Evolutionary conservation across 2,888 invertebrate genomes (phyloP), one percentile per base, ranked within the genome.

Genomic region (Dugesia japonica): DNA sequence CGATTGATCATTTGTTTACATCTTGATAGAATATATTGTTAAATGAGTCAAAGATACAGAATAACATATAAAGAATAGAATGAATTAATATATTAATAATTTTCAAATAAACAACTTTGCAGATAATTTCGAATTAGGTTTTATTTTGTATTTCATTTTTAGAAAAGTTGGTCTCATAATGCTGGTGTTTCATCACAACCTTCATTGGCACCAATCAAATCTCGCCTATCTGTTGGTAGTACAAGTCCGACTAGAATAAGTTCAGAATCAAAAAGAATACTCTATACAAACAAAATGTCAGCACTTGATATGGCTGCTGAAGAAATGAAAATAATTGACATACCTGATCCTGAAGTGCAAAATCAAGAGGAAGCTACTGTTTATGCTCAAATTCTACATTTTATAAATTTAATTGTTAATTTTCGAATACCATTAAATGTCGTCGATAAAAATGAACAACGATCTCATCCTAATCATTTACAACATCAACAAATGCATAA

Each of bases 361-460:
- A 56, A 72, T 26, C 77, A 76, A 28, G 77, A 77, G 28, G 77
- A 77, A 23, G 26, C 42, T 17, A 77, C 77, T 23, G 74, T 77
- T 20, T 77, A 77, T 56, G 74, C 77, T 20, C 77, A 77, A 33
- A 77, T 77, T 26, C 17, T 77, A 9, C 77, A 77, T 56, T 38
- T 76, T 26, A 38, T 77, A 26, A 77, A 75, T 71, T 56, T 77
- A 27, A 77, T 77, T 26, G 73, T 71, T 28, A 76, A 76, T 75
- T 77, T 76, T 33, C 75, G 73, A 20, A 26, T 77, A 27, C 74
- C 77, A 1, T 42, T 77, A 7, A 71, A 76, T 17, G 38, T 74
- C 17, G 56, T 56, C n/a, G 56, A 56, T 56, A 56, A 56, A 56
- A 56, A 56, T n/a, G 56, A 56, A 23, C 56, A 56, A n/a, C 56